phyloP scores from a whole-genome alignment of 1,140 invertebrate genomes.

The Diachasma alloeum region DNA sequence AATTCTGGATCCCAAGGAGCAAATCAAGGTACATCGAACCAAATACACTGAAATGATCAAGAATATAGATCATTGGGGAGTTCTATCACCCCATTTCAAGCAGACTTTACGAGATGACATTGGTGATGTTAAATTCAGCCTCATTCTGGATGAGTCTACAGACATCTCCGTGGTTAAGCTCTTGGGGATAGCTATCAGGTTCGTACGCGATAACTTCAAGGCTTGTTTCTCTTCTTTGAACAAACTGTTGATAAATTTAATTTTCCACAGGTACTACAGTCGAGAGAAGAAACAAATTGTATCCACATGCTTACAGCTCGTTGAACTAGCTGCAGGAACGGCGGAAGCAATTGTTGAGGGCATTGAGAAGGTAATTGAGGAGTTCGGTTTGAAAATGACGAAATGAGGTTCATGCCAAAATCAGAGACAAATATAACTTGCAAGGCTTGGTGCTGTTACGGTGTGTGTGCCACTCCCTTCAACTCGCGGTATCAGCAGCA shows the following conservation, averaged over 20 bases:
- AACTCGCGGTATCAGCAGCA: slow-evolving; percentile 35
- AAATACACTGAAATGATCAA: too few relatives aligned
- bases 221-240: too few relatives aligned
- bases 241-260: not conserved
- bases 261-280: slow-evolving; percentile 6
- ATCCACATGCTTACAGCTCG: not conserved
- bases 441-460: slow-evolving; percentile 36
- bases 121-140: too few relatives aligned
- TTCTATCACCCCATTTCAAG: too few relatives aligned
- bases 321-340: not conserved
- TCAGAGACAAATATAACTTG: slow-evolving; percentile 21
- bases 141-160: slow-evolving; percentile 14
- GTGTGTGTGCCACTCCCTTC: slow-evolving; percentile 41
- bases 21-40: too few relatives aligned
- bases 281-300: not conserved
- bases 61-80: too few relatives aligned
- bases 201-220: too few relatives aligned
- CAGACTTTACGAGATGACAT: too few relatives aligned
- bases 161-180: slow-evolving; percentile 5
- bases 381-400: not conserved
- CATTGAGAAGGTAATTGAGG: not conserved
- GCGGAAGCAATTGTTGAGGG: not conserved
- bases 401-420: slow-evolving; percentile 30
- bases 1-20: too few relatives aligned
- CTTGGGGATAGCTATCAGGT: slow-evolving; percentile 10